A percentile compares a stretch with the other conserved stretches of the same genome.
Evolutionary conservation across 2,888 invertebrate species (phyloP).

Genomic region (Bugula neritina): DNA sequence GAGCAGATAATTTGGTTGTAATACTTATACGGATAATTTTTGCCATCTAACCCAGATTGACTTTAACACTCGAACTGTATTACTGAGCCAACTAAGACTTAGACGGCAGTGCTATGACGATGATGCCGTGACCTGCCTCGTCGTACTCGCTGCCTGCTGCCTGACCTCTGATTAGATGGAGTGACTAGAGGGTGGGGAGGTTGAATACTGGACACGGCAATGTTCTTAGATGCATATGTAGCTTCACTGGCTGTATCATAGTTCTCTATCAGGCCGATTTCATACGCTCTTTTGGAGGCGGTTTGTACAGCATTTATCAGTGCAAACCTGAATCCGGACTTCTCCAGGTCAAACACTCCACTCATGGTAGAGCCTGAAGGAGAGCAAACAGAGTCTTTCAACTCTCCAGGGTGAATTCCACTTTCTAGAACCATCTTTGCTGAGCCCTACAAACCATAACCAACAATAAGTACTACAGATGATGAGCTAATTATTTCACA

Average conservation of each 20-base stretch:
- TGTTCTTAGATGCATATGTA: background rate
- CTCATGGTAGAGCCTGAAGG: slow-evolving; percentile 83
- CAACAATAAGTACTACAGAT: no score
- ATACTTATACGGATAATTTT: no score
- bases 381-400: slow-evolving; percentile 89
- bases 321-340: slow-evolving; percentile 71
- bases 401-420: slow-evolving; percentile 71
- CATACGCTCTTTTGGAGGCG: slow-evolving; percentile 60
- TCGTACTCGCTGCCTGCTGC: background rate
- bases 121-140: background rate
- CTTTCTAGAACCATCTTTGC: slow-evolving; percentile 77
- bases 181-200: background rate
- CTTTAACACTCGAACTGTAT: no score
- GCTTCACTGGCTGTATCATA: slow-evolving; percentile 23
- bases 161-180: background rate
- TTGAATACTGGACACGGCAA: background rate
- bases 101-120: background rate
- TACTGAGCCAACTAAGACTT: no score
- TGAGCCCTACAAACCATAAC: no score
- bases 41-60: no score
- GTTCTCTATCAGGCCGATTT: slow-evolving; percentile 32
- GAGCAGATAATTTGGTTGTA: no score
- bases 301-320: slow-evolving; percentile 82
- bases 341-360: slow-evolving; percentile 77
- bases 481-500: no score